Conservation (phyloP, 2,113 vertebrate species). For the Gymnogyps californianus region DNA sequence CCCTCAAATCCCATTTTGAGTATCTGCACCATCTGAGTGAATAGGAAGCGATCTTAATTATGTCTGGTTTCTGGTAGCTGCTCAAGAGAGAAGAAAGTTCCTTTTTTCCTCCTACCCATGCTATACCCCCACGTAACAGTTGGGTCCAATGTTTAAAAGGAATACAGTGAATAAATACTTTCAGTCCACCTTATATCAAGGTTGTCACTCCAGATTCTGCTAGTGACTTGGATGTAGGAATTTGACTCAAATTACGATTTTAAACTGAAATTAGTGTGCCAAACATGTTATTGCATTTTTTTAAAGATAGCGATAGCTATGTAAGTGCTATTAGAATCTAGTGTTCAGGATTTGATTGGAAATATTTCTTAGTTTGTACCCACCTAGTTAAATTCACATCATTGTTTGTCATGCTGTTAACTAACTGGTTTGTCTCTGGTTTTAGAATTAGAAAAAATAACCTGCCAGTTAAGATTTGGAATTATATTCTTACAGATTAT, state of each 20-base stretch:
- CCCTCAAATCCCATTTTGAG: not conserved
- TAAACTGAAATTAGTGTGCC: not conserved
- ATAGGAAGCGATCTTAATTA: not conserved
- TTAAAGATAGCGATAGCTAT: not conserved
- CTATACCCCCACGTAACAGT: accelerated
- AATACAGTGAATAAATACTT: not conserved
- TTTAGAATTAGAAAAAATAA: constrained; percentile 6
- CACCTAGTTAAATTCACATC: not conserved
- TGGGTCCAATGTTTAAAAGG: not conserved
- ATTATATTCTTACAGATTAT: not conserved
- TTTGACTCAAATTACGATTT: not conserved
- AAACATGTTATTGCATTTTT: not conserved
- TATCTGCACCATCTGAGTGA: not conserved
- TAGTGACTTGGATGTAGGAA: not conserved
- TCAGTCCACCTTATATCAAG: not conserved
- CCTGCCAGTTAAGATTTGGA: constrained; percentile 20
- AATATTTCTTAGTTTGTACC: not conserved
- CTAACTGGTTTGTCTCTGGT: not conserved
- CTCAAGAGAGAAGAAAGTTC: not conserved
- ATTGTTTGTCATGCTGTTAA: constrained; percentile 16
- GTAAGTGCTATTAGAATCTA: not conserved
- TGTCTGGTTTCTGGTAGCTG: not conserved
- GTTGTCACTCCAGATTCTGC: not conserved
- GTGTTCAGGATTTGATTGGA: not conserved
- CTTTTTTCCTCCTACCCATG: too few species aligned